Conservation (phyloP, 2,888 invertebrate genomes). For the Diplazon laetatorius region DNA sequence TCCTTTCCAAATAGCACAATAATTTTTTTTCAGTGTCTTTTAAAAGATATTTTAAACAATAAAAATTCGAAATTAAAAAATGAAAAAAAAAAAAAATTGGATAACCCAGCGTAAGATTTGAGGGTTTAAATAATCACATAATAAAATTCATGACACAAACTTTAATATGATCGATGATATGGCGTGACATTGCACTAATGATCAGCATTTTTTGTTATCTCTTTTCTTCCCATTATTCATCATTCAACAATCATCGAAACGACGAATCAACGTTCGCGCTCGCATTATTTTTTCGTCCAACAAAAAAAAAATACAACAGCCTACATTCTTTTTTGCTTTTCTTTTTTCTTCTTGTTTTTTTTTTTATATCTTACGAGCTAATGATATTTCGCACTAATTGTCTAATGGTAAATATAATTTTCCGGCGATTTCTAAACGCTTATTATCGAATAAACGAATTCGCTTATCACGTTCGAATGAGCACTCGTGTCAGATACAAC, state of each 20-base stretch:
- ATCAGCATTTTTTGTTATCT: conserved; percentile 32
- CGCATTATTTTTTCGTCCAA: neutral
- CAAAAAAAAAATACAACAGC: conserved; percentile 17
- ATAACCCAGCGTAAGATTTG: neutral
- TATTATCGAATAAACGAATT: conserved; percentile 26
- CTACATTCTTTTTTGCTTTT: too few relatives aligned
- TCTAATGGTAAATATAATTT: too few relatives aligned
- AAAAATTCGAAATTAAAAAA: neutral
- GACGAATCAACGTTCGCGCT: conserved; percentile 25
- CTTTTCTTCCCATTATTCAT: too few relatives aligned
- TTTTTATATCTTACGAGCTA: conserved; percentile 67
- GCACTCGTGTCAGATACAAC: conserved; percentile 52
- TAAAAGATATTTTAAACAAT: too few relatives aligned
- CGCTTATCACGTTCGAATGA: conserved; percentile 51
- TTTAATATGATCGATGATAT: conserved; percentile 71
- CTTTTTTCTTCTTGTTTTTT: too few relatives aligned
- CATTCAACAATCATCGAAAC: conserved; percentile 45
- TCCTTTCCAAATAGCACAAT: too few relatives aligned
- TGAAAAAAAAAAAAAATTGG: neutral
- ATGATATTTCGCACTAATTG: conserved; percentile 68
- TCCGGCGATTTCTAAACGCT: too few relatives aligned
- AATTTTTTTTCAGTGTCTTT: too few relatives aligned
- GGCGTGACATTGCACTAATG: conserved; percentile 65
- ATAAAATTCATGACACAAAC: conserved; percentile 61
- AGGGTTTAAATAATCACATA: neutral